These are phyloP conservation scores for Synergus gifuensis DNA, from an alignment of 2,888 invertebrate genomes.

Conservation along the genomic window DNA sequence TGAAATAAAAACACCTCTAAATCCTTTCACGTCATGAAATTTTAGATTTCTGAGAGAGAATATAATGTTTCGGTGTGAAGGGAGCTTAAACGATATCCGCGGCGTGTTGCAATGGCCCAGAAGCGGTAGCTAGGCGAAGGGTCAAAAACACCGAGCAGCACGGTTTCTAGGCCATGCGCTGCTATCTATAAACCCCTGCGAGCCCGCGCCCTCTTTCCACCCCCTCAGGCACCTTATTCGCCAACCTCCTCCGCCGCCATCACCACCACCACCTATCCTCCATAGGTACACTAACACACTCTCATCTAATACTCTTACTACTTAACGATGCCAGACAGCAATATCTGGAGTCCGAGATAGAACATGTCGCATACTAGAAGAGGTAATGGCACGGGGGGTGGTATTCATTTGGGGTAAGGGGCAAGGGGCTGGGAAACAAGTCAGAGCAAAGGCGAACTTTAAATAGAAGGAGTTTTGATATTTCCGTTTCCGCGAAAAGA, in stretches of 20 bases:
- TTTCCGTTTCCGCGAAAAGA: constrained; percentile 58
- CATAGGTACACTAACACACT: constrained; percentile 48
- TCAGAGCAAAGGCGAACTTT: constrained; percentile 44
- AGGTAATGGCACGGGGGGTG: constrained; percentile 16
- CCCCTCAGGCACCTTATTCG: constrained; percentile 52
- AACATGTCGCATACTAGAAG: constrained; percentile 46
- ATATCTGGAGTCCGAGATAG: constrained; percentile 48
- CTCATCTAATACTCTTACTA: constrained; percentile 38
- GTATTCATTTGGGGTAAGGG: neutral
- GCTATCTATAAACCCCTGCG: constrained; percentile 77
- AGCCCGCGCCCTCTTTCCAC: constrained; percentile 56
- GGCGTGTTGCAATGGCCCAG: constrained; percentile 77
- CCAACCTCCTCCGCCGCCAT: constrained; percentile 52
- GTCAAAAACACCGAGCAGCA: constrained; percentile 77
- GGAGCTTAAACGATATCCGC: constrained; percentile 53
- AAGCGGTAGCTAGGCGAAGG: constrained; percentile 77
- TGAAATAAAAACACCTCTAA: neutral
- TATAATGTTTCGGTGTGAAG: constrained; percentile 23
- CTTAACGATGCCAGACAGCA: constrained; percentile 31
- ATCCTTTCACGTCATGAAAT: neutral
- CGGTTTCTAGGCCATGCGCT: constrained; percentile 77
- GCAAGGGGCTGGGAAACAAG: neutral
- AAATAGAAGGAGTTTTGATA: constrained; percentile 61
- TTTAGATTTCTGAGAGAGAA: neutral
- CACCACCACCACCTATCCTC: constrained; percentile 47